phyloP scores from a whole-genome alignment of 2,113 vertebrate genomes.

The Lipotes vexillifer region DNA sequence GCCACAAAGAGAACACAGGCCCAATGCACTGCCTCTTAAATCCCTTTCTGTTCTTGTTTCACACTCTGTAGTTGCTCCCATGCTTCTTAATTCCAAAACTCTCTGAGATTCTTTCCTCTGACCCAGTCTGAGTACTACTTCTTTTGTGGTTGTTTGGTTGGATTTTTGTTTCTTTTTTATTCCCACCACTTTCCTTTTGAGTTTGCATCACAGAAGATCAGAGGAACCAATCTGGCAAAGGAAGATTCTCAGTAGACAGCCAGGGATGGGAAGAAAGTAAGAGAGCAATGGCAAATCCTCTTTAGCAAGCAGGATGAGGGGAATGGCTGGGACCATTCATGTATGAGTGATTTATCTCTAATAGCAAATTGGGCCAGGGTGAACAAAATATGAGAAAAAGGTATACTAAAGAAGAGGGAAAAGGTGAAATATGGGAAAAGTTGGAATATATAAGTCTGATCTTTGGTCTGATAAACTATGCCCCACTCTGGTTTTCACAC shows the following conservation, averaged over 20 bases:
- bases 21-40: neutral
- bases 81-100: neutral
- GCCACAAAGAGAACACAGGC: neutral
- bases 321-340: neutral
- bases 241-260: neutral
- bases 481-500: neutral
- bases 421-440: neutral
- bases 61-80: neutral
- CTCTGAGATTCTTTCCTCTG: neutral
- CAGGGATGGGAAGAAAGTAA: neutral
- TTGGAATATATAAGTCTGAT: neutral
- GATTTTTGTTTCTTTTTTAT: neutral
- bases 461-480: neutral
- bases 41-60: neutral
- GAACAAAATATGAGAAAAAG: neutral
- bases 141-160: neutral
- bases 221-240: neutral
- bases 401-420: neutral
- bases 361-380: neutral
- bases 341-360: neutral
- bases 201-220: neutral
- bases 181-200: neutral
- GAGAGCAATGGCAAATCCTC: neutral
- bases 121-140: neutral
- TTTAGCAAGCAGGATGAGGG: neutral